These are phyloP conservation scores for Sepioteuthis lessoniana DNA, from an alignment of 2,888 invertebrate species.

Conservation along the genomic window DNA sequence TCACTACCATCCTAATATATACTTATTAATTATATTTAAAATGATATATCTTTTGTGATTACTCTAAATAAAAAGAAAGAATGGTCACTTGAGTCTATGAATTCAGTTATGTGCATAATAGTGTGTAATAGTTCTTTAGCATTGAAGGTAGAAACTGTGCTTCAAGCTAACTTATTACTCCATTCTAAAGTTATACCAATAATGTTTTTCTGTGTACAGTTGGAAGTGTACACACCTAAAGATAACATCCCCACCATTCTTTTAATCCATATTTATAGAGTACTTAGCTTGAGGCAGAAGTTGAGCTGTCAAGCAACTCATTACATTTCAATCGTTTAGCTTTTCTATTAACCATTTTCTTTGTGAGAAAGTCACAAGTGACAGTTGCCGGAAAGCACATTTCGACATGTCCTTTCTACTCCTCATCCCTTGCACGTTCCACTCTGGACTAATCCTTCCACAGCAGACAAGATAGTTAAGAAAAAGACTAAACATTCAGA, in stretches of 20 bases:
- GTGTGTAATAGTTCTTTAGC: too few relatives aligned
- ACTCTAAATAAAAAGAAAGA: too few relatives aligned
- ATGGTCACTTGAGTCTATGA: too few relatives aligned
- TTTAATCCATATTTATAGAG: conserved; percentile 33
- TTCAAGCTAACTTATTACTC: too few relatives aligned
- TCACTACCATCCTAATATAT: too few relatives aligned
- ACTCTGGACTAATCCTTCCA: neutral
- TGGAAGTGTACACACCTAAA: neutral
- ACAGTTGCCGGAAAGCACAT: neutral
- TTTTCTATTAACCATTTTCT: neutral
- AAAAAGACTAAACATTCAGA: neutral
- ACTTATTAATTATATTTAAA: too few relatives aligned
- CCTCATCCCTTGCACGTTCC: neutral
- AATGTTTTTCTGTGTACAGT: too few relatives aligned
- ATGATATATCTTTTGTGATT: too few relatives aligned
- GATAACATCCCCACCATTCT: neutral
- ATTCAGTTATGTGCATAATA: too few relatives aligned
- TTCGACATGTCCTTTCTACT: neutral
- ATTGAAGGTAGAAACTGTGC: too few relatives aligned
- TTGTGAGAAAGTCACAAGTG: conserved; percentile 33
- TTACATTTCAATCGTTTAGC: neutral
- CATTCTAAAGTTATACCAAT: too few relatives aligned
- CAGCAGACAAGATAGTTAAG: neutral
- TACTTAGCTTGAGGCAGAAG: neutral
- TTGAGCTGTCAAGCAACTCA: neutral